phyloP scores from a whole-genome alignment of 2,888 invertebrate species.

The Epinotia nisella region DNA sequence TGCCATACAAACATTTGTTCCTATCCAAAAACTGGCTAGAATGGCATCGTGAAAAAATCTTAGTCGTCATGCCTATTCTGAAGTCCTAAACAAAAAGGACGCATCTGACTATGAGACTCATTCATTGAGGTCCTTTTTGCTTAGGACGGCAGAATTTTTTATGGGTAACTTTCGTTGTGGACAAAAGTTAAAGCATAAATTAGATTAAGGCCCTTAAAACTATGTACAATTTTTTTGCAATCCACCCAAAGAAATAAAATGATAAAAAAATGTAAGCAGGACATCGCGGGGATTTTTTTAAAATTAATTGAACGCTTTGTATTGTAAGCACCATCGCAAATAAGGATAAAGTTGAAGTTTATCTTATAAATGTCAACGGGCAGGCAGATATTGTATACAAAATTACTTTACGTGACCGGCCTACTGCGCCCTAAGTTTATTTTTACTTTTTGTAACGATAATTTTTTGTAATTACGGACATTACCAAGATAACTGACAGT shows the following conservation, averaged over 20 bases:
- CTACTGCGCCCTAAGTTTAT: conserved; percentile 2
- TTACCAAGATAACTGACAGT: conserved; percentile 12
- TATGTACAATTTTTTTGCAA: no score
- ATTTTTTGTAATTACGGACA: conserved; percentile 30
- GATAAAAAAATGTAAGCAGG: background rate
- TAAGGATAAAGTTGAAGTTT: conserved; percentile 21
- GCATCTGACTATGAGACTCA: no score
- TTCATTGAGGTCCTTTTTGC: no score
- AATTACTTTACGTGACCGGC: background rate
- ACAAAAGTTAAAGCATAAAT: no score
- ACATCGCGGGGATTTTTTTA: background rate
- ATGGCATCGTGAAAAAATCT: no score
- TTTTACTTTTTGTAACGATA: conserved; percentile 22
- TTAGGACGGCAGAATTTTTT: no score
- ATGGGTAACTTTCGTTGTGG: no score
- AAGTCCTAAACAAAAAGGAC: no score
- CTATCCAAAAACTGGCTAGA: no score
- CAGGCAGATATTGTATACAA: conserved; percentile 2
- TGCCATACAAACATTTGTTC: no score
- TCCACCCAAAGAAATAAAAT: background rate
- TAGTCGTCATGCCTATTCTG: no score
- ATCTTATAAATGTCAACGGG: conserved; percentile 33
- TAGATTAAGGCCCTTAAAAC: no score
- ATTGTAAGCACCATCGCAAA: conserved; percentile 7
- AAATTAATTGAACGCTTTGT: conserved; percentile 5